These are phyloP conservation scores for Leptobrachium leishanense DNA, from an alignment of 2,113 vertebrate species.

Conservation along the genomic window DNA sequence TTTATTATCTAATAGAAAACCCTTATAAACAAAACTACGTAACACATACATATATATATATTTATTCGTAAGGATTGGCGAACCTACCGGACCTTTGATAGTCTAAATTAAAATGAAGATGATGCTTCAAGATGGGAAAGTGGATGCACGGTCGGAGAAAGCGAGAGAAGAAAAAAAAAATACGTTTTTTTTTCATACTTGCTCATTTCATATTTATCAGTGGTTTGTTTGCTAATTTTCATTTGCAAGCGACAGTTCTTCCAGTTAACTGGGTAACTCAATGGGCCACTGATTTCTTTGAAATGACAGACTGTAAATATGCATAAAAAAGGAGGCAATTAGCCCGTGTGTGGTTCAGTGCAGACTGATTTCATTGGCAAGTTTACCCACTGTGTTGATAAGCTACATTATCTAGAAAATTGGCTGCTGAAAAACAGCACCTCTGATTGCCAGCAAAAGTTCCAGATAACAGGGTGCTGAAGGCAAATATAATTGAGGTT, in stretches of 20 bases:
- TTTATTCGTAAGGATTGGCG: background rate
- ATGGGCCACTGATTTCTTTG: slow-evolving; percentile 97
- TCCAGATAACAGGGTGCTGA: slow-evolving; percentile 99
- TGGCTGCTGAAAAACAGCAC: slow-evolving; percentile 99
- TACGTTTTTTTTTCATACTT: slow-evolving; percentile 68
- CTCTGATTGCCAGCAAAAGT: slow-evolving; percentile 99
- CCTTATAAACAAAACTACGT: background rate
- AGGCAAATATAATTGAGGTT: slow-evolving; percentile 99
- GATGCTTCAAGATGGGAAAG: slow-evolving; percentile 61
- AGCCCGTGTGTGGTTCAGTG: slow-evolving; percentile 93
- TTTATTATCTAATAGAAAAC: background rate
- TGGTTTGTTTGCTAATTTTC: slow-evolving; percentile 99
- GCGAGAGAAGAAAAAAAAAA: slow-evolving; percentile 75
- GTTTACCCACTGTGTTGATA: slow-evolving; percentile 98
- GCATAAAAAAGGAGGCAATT: slow-evolving; percentile 99
- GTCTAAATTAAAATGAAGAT: slow-evolving; percentile 70
- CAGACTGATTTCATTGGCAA: slow-evolving; percentile 98
- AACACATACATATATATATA: background rate
- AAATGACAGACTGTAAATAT: slow-evolving; percentile 99
- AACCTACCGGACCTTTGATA: slow-evolving; percentile 56
- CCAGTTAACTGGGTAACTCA: slow-evolving; percentile 89
- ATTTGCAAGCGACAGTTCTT: slow-evolving; percentile 96
- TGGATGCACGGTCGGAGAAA: background rate
- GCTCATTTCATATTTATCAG: slow-evolving; percentile 94
- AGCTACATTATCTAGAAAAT: slow-evolving; percentile 99